Base-by-base conservation (phyloP, 1,140 invertebrate genomes). In the Euwallacea similis region DNA sequence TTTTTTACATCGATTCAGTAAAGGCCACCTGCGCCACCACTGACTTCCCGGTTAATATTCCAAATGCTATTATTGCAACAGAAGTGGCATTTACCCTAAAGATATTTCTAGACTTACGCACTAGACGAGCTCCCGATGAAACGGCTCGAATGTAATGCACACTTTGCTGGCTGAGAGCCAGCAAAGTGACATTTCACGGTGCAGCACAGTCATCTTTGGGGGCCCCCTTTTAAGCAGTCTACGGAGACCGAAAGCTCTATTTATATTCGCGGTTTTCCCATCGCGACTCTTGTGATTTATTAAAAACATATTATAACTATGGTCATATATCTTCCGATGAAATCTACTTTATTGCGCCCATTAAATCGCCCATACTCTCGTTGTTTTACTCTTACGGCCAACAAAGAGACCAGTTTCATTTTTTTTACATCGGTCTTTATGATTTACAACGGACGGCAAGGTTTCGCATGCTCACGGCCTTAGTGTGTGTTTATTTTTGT, bases 81-180 rank as follows among this genome's bases (percentile, higher is more conserved):
- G 64, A 75, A 74, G 75, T 78, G 76, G 76, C 76, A 78, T 78
- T 78, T 78, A 78, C 76, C 76, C 76, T 74, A 75, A 53, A 76
- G 76, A 76, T 78, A 78, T 78, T 78, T 78, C 75, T 73, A 76
- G 76, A 78, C 74, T 46, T 63, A 55, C 58, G 41, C 67, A 71
- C 71, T 76, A 75, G 74, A 75, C 74, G 44, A 70, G 55, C 41
- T 54, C 63, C 59, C 61, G 73, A 72, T 66, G 73, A 73, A 72
- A 74, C 60, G 63, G 71, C 44, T 66, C 58, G 42, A 61, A 71
- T 66, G 66, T 73, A 76, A 73, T 75, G 66, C 64, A 75, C 62
- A 68, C 63, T 68, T 59, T 61, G 68, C 72, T 78, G 76, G 76
- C 76, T 72, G 54, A 16, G 56, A 54, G 75, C 76, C 76, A 78